Percentiles rank a stretch among this genome's conserved stretches.
Evolutionary conservation across 2,113 vertebrate genomes (phyloP).

Genomic region (Podarcis cretensis): DNA sequence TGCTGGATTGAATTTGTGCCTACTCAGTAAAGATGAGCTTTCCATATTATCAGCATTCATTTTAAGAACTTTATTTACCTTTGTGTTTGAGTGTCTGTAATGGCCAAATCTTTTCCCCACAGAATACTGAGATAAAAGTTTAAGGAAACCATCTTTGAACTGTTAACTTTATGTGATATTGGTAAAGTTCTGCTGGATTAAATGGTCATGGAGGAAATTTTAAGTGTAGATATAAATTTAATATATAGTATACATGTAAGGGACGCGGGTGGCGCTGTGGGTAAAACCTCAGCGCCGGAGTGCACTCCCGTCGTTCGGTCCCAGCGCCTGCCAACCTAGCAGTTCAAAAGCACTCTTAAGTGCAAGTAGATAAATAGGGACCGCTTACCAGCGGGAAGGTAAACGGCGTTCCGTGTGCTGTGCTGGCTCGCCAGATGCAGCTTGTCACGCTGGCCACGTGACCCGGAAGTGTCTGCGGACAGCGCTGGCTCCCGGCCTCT

Average conservation of each 20-base stretch:
- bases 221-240: background rate
- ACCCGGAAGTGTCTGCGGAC: too few relatives aligned
- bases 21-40: background rate
- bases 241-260: background rate
- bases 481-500: too few relatives aligned
- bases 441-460: too few relatives aligned
- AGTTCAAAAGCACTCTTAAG: too few relatives aligned
- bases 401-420: too few relatives aligned
- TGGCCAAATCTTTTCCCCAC: background rate
- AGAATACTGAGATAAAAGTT: background rate
- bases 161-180: background rate
- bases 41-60: background rate
- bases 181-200: conserved; percentile 41
- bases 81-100: background rate
- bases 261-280: too few relatives aligned
- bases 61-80: background rate
- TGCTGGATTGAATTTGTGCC: background rate
- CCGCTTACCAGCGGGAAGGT: too few relatives aligned
- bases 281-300: too few relatives aligned
- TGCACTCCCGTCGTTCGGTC: too few relatives aligned
- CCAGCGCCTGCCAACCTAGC: too few relatives aligned
- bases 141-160: background rate
- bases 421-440: too few relatives aligned
- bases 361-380: too few relatives aligned
- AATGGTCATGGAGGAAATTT: conserved; percentile 49